Base-by-base conservation (phyloP, 2,797 vertebrate species). In the Labroides dimidiatus region DNA sequence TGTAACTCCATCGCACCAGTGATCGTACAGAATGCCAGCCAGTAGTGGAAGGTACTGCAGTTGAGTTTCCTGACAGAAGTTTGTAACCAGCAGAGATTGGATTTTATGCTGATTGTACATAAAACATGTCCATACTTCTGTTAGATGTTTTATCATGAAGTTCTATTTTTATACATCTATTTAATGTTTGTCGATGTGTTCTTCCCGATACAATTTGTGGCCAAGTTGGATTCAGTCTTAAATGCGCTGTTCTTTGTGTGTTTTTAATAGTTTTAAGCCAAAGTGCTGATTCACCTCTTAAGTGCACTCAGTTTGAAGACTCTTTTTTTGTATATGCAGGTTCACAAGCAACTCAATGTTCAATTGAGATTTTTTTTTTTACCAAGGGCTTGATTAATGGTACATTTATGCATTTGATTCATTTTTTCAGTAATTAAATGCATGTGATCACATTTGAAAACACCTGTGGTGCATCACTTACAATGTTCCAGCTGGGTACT, bases 141-240 rank as follows among this genome's bases (percentile, higher is more conserved):
- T 73, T 63, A 20, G 70, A 64, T 14, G 50, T 62, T 69, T 53
- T 67, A 72, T 10, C 74, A 8, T 42, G 14, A 57, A 30, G 55
- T 75, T 85, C 54, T 86, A 80, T 82, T 92, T 91, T 93, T 91
- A 71, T 86, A 87, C 75, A 81, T 71, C 64, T 90, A 91, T 91
- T 92, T 93, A 91, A 89, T 75, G 43, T 72, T 24, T 69, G 68
- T 81, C 81, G 51, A 37, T 77, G 62, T 81, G 75, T 83, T 86
- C 65, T 81, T 70, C 14, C 44, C 60, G 16, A 82, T 52, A 6
- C 48, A 20, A 39, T 13, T 41, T 64, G n/a, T 41, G 11, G 80
- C 64, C 49, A 64, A 16, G 16, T 64, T 62, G 66, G 57, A 45
- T 21, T 16, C 50, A 67, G 47, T 48, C 8, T 44, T 44, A 5